phyloP scores from a whole-genome alignment of 2,888 invertebrate species.

The Microctonus hyperodae region DNA sequence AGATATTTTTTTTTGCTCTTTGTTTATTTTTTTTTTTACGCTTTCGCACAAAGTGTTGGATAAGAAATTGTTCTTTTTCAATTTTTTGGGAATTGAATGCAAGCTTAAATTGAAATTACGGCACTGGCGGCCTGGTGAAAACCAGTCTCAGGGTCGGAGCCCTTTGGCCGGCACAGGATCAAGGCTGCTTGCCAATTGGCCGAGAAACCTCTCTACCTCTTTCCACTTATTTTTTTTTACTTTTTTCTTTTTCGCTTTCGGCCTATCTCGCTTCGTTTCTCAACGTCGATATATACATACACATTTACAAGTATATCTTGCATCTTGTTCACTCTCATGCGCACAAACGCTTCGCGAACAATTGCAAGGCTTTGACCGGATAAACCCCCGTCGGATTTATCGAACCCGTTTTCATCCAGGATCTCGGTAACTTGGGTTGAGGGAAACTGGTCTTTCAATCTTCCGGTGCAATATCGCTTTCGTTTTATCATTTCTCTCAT shows the following conservation, averaged over 20 bases:
- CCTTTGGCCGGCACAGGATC: slow-evolving; percentile 43
- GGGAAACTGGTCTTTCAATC: slow-evolving; percentile 20
- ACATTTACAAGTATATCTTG: slow-evolving; percentile 9
- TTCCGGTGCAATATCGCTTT: slow-evolving; percentile 14
- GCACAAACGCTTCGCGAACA: slow-evolving; percentile 23
- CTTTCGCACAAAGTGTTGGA: too few relatives aligned
- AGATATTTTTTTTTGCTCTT: too few relatives aligned
- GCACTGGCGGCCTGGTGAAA: slow-evolving; percentile 34
- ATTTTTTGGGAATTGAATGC: background rate
- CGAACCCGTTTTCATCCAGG: slow-evolving; percentile 22
- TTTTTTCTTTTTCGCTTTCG: slow-evolving; percentile 12
- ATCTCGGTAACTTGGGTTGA: slow-evolving; percentile 13
- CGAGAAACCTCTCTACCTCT: slow-evolving; percentile 32
- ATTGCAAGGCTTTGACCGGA: slow-evolving; percentile 27
- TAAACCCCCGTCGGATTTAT: slow-evolving; percentile 30
- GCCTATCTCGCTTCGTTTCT: slow-evolving; percentile 11
- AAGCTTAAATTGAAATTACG: slow-evolving; percentile 21
- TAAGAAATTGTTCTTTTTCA: background rate
- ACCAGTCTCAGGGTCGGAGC: slow-evolving; percentile 46
- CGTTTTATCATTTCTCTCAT: background rate
- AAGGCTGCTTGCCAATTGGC: slow-evolving; percentile 47
- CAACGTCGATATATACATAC: background rate
- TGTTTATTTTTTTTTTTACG: too few relatives aligned
- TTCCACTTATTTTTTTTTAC: slow-evolving; percentile 16
- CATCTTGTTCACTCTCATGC: slow-evolving; percentile 15